Percentiles rank a stretch among this genome's conserved stretches.
Evolutionary conservation across 2,113 vertebrate species (phyloP).

Genomic region (Nycticryphes semicollaris): DNA sequence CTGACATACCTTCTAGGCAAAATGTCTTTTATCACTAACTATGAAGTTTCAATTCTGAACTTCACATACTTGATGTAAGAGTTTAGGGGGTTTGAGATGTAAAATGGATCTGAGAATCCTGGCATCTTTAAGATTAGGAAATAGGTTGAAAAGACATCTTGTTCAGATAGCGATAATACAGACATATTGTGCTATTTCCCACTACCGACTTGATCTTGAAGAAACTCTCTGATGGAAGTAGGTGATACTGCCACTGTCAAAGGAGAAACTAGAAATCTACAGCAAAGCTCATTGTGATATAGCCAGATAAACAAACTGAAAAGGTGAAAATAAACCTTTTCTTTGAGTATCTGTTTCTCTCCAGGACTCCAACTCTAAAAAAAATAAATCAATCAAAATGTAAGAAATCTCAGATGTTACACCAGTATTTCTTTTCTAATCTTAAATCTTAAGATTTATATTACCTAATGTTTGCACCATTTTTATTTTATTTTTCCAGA

Average conservation of each 20-base stretch:
- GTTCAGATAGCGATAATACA: slow-evolving; percentile 4
- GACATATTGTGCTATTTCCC: background rate
- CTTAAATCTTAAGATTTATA: background rate
- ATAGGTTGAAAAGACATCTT: slow-evolving; percentile 33
- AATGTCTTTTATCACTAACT: slow-evolving; percentile 30
- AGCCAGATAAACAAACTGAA: slow-evolving; percentile 1
- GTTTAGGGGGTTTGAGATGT: background rate
- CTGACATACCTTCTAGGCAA: slow-evolving; percentile 43
- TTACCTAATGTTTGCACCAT: background rate
- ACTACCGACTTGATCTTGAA: background rate
- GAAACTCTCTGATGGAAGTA: background rate
- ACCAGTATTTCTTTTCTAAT: background rate
- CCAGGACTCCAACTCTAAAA: background rate
- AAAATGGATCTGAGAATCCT: slow-evolving; percentile 23
- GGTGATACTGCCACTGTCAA: background rate
- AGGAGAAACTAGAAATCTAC: background rate
- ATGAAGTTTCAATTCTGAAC: slow-evolving; percentile 44
- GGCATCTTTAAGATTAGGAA: slow-evolving; percentile 48
- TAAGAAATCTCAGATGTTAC: background rate
- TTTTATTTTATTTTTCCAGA: background rate
- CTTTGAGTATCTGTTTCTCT: background rate
- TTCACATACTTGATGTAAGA: slow-evolving; percentile 8
- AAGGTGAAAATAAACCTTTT: background rate
- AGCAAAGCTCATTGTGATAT: background rate
- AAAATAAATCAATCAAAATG: background rate